phyloP scores from a whole-genome alignment of 2,888 invertebrate genomes.

The Onchidella celtica region DNA sequence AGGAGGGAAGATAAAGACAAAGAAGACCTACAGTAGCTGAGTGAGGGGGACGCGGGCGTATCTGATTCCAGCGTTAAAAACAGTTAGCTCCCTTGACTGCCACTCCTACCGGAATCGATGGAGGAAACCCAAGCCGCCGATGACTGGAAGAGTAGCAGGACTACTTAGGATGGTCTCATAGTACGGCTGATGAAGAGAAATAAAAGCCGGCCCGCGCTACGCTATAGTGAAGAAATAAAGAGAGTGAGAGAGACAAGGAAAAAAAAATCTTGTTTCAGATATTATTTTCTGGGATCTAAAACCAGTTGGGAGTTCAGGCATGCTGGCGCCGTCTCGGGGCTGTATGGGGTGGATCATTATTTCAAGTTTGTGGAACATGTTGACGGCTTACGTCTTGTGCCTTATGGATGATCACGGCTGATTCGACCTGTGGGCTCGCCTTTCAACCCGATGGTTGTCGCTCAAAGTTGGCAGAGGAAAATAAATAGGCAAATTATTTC shows the following conservation, averaged over 20 bases:
- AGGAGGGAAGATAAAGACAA: neutral
- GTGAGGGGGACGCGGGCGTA: neutral
- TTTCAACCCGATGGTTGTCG: neutral
- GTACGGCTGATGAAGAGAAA: too few relatives aligned
- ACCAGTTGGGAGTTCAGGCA: neutral
- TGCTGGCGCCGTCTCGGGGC: neutral
- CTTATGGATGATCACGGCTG: neutral
- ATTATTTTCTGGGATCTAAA: neutral
- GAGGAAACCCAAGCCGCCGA: neutral
- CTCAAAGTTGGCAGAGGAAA: slow-evolving; percentile 10
- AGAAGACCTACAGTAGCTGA: neutral
- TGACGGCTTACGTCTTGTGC: neutral
- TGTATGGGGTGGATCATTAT: slow-evolving; percentile 14
- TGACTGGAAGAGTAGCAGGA: too few relatives aligned
- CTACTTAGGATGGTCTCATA: too few relatives aligned
- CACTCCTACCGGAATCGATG: neutral
- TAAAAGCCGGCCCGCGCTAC: too few relatives aligned
- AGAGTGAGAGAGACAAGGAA: neutral
- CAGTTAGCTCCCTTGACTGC: neutral
- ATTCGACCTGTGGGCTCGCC: neutral
- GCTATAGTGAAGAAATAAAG: too few relatives aligned
- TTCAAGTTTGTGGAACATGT: neutral
- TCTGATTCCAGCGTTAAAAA: neutral
- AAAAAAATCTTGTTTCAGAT: neutral
- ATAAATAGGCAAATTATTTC: slow-evolving; percentile 18